Evolutionary conservation across 2,113 vertebrate genomes (phyloP).

Genomic region (Boulengeromyrus knoepffleri): DNA sequence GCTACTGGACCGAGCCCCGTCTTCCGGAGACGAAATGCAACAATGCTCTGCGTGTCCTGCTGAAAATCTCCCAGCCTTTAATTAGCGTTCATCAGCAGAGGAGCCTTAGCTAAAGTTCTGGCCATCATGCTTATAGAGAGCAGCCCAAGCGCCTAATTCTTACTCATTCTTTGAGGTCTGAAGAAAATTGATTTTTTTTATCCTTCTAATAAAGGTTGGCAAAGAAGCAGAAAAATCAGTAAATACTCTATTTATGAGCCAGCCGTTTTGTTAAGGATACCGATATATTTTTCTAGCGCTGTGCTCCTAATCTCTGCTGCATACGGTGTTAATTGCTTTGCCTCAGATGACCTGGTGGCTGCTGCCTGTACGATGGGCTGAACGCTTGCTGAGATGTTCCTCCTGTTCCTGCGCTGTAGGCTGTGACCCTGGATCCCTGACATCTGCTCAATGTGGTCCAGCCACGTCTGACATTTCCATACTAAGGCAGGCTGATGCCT

Average conservation of each 20-base stretch:
- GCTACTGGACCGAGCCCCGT: not conserved
- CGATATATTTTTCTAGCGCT: not conserved
- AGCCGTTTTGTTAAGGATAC: not conserved
- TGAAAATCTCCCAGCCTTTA: not conserved
- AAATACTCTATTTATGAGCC: not conserved
- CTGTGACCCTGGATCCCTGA: not conserved
- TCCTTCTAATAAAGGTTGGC: not conserved
- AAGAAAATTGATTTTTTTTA: constrained; percentile 16
- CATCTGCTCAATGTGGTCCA: not conserved
- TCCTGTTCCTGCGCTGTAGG: not conserved
- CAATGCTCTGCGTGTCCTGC: not conserved
- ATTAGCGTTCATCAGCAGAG: not conserved
- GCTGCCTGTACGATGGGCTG: not conserved
- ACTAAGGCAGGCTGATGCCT: not conserved
- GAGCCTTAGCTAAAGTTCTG: not conserved
- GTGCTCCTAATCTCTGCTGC: not conserved
- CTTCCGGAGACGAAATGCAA: not conserved
- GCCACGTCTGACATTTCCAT: not conserved
- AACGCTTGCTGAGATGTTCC: not conserved
- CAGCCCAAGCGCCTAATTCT: not conserved
- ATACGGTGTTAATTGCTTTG: not conserved
- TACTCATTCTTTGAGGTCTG: not conserved
- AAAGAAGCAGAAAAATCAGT: not conserved
- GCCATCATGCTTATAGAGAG: not conserved
- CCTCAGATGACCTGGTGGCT: not conserved